These are phyloP conservation scores for Lithophane semibrunnea DNA, from an alignment of 2,888 invertebrate species.

Conservation along the genomic window DNA sequence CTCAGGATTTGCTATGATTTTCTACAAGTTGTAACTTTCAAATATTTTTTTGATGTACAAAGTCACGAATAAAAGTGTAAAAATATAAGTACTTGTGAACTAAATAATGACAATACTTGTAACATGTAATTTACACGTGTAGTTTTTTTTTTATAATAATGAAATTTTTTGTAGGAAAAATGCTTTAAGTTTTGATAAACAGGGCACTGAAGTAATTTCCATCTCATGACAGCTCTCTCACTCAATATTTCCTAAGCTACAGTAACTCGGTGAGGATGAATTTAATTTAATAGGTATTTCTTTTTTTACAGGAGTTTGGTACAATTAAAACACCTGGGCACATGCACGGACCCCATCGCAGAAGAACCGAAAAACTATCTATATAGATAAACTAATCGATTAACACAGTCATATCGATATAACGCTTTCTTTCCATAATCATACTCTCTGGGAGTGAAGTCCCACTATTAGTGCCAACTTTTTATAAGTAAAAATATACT, in stretches of 20 bases:
- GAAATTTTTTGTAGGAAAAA: too few species aligned
- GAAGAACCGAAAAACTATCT: constrained; percentile 97
- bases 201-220: neutral
- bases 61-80: too few species aligned
- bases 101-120: too few species aligned
- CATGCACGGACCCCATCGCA: constrained; percentile 95
- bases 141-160: too few species aligned
- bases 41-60: too few species aligned
- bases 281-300: neutral
- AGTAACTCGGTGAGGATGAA: neutral
- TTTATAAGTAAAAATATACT: constrained; percentile 68
- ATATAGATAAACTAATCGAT: constrained; percentile 89
- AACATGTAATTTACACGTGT: too few species aligned
- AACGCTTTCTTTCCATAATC: constrained; percentile 76
- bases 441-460: constrained; percentile 67
- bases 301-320: constrained; percentile 91
- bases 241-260: neutral
- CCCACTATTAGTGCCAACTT: constrained; percentile 84
- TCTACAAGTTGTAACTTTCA: too few species aligned
- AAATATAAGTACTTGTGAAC: too few species aligned
- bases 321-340: constrained; percentile 94
- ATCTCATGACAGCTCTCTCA: neutral
- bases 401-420: constrained; percentile 74
- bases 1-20: too few species aligned
- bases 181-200: too few species aligned